Percentiles rank a stretch among this genome's conserved stretches.
Conservation (phyloP, 1,140 invertebrate genomes). For the Teleogryllus occipitalis region DNA sequence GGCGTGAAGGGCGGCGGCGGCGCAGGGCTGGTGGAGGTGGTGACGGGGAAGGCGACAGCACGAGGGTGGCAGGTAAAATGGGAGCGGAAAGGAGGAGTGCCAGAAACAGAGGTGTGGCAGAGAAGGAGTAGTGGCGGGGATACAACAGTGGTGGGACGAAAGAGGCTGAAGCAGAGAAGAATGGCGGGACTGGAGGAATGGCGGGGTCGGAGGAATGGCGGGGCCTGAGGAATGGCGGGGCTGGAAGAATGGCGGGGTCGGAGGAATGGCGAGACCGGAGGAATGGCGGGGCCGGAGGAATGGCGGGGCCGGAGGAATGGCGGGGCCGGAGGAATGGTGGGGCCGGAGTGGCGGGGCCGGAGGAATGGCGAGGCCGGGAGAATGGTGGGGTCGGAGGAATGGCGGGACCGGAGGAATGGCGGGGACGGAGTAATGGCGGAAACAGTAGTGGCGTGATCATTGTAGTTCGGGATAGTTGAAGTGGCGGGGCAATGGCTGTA, state of each 20-base stretch:
- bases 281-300: no score
- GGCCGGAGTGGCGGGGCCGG: background rate
- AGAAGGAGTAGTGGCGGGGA: no score
- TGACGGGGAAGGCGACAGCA: background rate
- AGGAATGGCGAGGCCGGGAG: no score
- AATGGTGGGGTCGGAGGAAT: background rate
- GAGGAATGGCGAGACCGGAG: conserved; percentile 9
- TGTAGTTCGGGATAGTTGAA: no score
- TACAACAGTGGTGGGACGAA: background rate
- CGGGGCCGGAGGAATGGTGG: background rate
- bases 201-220: no score
- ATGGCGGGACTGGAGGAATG: no score
- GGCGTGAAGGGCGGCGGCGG: background rate
- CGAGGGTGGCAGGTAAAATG: background rate
- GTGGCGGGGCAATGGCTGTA: no score
- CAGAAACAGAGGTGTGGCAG: no score
- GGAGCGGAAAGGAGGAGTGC: background rate
- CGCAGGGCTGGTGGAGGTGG: background rate
- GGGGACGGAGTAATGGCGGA: conserved; percentile 8
- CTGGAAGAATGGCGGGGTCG: background rate
- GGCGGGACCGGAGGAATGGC: background rate
- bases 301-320: conserved; percentile 8
- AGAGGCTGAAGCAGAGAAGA: no score
- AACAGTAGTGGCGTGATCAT: conserved; percentile 14
- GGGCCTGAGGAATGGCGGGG: no score